phyloP scores from a whole-genome alignment of 2,113 vertebrate species.

The Alces alces region DNA sequence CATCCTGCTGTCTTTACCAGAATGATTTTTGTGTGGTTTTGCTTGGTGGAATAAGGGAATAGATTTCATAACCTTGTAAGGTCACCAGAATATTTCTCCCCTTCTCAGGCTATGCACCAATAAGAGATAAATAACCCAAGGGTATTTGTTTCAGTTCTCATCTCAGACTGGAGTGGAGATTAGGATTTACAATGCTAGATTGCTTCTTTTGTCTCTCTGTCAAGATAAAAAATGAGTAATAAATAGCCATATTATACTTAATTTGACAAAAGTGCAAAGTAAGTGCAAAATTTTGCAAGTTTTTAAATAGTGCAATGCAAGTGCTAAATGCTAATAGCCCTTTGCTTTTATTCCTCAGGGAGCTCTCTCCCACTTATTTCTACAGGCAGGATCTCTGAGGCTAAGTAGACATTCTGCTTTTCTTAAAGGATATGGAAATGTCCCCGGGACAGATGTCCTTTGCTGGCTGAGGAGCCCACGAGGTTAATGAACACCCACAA shows the following conservation, averaged over 20 bases:
- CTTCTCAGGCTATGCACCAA: background rate
- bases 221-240: slow-evolving; percentile 19
- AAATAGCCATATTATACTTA: slow-evolving; percentile 35
- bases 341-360: background rate
- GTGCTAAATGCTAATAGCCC: background rate
- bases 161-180: background rate
- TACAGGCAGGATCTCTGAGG: background rate
- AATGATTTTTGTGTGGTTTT: background rate
- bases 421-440: slow-evolving; percentile 66
- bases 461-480: slow-evolving; percentile 15
- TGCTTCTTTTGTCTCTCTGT: slow-evolving; percentile 12
- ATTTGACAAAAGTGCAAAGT: slow-evolving; percentile 42
- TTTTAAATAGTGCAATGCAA: background rate
- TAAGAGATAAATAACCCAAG: background rate
- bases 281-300: slow-evolving; percentile 27
- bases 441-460: slow-evolving; percentile 17
- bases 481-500: slow-evolving; percentile 68
- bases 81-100: background rate
- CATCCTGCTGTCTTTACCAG: background rate
- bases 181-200: background rate
- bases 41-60: background rate
- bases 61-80: background rate
- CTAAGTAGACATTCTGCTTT: background rate
- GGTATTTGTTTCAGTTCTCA: background rate
- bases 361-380: slow-evolving; percentile 3